Evolutionary conservation across 2,113 vertebrate species (phyloP).

Genomic region (Chauna torquata): DNA sequence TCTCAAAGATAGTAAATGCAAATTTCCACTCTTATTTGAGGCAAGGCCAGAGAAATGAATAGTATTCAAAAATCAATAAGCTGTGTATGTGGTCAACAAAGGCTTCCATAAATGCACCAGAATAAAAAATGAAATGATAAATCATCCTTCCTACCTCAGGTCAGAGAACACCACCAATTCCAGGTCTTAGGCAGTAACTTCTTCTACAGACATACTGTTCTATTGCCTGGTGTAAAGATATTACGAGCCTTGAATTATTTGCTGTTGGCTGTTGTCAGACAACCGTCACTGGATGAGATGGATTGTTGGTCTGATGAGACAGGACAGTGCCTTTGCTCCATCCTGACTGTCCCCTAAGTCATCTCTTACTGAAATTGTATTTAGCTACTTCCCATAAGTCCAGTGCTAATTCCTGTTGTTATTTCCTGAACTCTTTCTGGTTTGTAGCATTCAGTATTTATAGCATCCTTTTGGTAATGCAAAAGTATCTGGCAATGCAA

Average conservation of each 20-base stretch:
- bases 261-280: not conserved
- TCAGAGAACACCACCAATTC: not conserved
- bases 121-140: not conserved
- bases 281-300: not conserved
- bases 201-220: not conserved
- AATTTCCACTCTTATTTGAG: not conserved
- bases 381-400: not conserved
- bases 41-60: not conserved
- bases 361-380: not conserved
- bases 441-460: not conserved
- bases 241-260: not conserved
- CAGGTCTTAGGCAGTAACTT: not conserved
- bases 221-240: not conserved
- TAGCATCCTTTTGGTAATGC: not conserved
- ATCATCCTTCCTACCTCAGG: not conserved
- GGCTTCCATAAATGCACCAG: not conserved
- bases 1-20: not conserved
- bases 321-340: not conserved
- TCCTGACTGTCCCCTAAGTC: not conserved
- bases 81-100: not conserved
- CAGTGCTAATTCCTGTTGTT: not conserved
- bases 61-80: not conserved
- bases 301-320: not conserved
- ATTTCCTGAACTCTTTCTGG: not conserved
- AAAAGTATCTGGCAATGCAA: not conserved